A percentile compares a stretch with the other conserved stretches of the same genome.
Evolutionary conservation across 2,113 vertebrate genomes (phyloP).

Genomic region (Calcarius ornatus): DNA sequence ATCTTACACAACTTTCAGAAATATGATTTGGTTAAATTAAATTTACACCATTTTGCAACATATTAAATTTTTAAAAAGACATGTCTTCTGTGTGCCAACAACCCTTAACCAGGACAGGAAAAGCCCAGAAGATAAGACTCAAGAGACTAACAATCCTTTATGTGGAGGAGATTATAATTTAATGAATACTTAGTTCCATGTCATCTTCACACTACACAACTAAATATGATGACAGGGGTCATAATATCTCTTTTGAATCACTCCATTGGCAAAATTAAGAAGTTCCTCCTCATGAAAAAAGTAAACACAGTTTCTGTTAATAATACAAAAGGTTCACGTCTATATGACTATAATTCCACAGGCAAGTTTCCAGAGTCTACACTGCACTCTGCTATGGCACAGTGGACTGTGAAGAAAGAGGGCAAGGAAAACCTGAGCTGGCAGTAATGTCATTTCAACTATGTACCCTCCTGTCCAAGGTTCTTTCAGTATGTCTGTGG

Average conservation of each 20-base stretch:
- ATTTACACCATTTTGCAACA: neutral
- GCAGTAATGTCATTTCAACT: neutral
- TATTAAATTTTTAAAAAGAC: neutral
- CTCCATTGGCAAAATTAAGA: neutral
- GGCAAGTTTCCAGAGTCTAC: neutral
- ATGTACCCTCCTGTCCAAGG: neutral
- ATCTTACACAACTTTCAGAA: neutral
- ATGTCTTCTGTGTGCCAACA: neutral
- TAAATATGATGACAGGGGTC: neutral
- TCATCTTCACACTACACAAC: neutral
- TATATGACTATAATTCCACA: neutral
- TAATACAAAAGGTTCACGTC: neutral
- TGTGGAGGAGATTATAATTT: neutral
- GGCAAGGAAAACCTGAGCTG: neutral
- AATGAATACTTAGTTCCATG: neutral
- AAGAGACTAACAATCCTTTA: neutral
- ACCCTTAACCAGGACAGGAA: neutral
- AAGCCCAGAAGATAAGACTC: neutral
- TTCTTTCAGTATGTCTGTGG: neutral
- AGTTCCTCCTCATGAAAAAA: neutral
- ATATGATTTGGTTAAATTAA: neutral
- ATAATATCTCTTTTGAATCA: neutral
- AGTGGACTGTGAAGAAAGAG: neutral
- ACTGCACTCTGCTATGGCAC: neutral
- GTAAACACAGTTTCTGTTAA: neutral